phyloP scores from a whole-genome alignment of 2,888 invertebrate species.

The Drosophila leonis region DNA sequence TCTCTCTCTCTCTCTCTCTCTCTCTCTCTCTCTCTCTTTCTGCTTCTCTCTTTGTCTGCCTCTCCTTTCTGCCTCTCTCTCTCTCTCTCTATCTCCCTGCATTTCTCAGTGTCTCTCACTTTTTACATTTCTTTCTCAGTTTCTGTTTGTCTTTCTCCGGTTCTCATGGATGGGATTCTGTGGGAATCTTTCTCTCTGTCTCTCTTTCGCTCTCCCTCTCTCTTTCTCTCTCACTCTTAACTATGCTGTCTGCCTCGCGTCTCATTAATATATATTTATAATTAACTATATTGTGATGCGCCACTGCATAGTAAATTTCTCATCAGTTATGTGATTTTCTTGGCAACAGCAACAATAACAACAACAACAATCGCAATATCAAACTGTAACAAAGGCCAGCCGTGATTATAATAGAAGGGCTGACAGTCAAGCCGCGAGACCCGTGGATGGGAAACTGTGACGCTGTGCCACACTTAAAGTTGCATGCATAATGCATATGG shows the following conservation, averaged over 20 bases:
- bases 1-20: neutral
- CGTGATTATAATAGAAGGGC: constrained; percentile 29
- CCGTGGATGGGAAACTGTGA: neutral
- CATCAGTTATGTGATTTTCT: constrained; percentile 50
- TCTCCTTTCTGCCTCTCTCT: neutral
- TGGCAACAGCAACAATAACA: constrained; percentile 3
- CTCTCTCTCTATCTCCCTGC: neutral
- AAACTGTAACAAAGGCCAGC: neutral
- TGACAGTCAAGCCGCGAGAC: constrained; percentile 12
- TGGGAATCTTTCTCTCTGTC: too few relatives aligned
- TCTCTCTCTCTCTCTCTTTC: neutral
- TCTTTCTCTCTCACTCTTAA: neutral
- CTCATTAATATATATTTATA: constrained; percentile 20
- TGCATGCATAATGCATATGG: constrained; percentile 44
- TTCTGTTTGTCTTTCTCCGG: too few relatives aligned
- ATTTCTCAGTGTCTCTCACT: too few relatives aligned
- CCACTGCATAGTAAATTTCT: constrained; percentile 16
- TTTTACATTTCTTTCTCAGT: too few relatives aligned
- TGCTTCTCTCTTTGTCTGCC: neutral
- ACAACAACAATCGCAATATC: neutral
- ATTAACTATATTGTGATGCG: constrained; percentile 42
- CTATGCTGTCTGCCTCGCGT: neutral
- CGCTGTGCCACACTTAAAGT: constrained; percentile 35
- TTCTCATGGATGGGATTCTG: too few relatives aligned
- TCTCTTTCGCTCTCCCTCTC: neutral